These are phyloP conservation scores for Amphiura filiformis DNA, from an alignment of 35 echinoderm and acorn worm species.

Conservation along the genomic window DNA sequence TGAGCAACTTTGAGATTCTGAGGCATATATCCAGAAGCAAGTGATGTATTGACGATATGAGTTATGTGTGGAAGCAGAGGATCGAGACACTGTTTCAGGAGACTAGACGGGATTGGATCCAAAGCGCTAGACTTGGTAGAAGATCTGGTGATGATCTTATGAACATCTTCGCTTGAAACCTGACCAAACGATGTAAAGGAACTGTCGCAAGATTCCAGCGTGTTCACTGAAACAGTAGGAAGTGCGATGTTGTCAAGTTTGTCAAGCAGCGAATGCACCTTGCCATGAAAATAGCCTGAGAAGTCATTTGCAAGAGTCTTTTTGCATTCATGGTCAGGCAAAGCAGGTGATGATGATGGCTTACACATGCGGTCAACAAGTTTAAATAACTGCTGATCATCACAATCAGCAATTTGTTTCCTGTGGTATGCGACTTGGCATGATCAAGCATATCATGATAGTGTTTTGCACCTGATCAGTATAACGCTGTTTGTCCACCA, in stretches of 20 bases:
- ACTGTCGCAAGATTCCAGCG: background rate
- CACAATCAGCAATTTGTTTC: background rate
- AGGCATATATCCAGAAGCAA: background rate
- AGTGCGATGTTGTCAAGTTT: background rate
- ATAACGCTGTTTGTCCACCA: background rate
- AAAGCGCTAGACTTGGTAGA: background rate
- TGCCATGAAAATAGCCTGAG: background rate
- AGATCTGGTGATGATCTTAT: background rate
- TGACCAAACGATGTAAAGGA: background rate
- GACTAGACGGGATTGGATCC: background rate
- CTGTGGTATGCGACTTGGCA: background rate
- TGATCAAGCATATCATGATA: background rate
- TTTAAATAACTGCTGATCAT: background rate
- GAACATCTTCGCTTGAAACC: background rate
- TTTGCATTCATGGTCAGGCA: background rate
- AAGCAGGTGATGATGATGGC: background rate
- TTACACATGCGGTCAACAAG: background rate
- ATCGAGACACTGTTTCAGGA: background rate
- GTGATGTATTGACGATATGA: background rate
- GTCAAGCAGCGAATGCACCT: background rate
- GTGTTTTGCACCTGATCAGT: background rate
- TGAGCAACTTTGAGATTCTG: background rate
- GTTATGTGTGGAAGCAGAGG: background rate
- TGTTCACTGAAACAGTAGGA: background rate
- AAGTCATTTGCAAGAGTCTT: background rate